Conservation (phyloP, 2,113 vertebrate species). For the Actenoides hombroni region DNA sequence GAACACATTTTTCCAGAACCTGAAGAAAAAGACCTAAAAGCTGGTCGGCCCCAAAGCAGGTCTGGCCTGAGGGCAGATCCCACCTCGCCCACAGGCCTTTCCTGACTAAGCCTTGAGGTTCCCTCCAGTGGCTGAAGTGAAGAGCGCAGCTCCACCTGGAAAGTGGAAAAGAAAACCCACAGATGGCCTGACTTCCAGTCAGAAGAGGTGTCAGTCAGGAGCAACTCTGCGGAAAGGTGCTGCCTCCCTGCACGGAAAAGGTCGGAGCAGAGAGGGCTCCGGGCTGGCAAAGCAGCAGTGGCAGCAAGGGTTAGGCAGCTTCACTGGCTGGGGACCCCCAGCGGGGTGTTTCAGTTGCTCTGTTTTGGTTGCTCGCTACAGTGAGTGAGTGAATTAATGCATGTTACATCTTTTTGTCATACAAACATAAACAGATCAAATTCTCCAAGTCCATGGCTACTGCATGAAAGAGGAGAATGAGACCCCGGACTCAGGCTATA, state of each 20-base stretch:
- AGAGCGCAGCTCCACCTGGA: not conserved
- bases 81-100: fast-evolving
- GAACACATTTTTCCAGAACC: not conserved
- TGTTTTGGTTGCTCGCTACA: not conserved
- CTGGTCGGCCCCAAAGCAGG: too few species aligned
- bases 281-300: not conserved
- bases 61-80: fast-evolving
- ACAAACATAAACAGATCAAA: not conserved
- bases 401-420: not conserved
- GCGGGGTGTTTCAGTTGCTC: fast-evolving
- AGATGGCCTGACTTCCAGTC: not conserved
- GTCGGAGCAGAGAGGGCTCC: not conserved
- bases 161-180: fast-evolving
- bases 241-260: not conserved
- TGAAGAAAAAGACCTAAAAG: not conserved
- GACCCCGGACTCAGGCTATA: not conserved
- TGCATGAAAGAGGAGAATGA: not conserved
- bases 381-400: not conserved
- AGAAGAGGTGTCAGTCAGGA: not conserved
- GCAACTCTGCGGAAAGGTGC: not conserved
- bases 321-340: not conserved
- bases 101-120: not conserved
- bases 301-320: not conserved
- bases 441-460: not conserved
- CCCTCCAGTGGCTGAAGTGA: not conserved